Conservation (phyloP, 2,888 invertebrate genomes). For the Gibbula magus region DNA sequence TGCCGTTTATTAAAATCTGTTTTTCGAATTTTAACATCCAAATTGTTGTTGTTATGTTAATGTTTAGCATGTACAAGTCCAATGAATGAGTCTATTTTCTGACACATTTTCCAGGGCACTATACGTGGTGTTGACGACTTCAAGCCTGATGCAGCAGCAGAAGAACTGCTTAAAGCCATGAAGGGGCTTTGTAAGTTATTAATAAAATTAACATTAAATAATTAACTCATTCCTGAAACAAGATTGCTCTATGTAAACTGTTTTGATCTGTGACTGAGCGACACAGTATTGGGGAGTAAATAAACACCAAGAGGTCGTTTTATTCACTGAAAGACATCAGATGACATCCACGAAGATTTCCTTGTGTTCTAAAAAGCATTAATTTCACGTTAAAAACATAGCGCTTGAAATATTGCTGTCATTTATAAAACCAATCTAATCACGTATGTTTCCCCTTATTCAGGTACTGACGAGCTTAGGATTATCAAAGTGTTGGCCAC, state of each 20-base stretch:
- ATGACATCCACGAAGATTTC: too few relatives aligned
- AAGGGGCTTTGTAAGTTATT: slow-evolving; percentile 63
- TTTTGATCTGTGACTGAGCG: neutral
- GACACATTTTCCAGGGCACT: slow-evolving; percentile 48
- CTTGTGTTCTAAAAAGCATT: too few relatives aligned
- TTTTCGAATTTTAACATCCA: too few relatives aligned
- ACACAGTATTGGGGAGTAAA: neutral
- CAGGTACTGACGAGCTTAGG: slow-evolving; percentile 59
- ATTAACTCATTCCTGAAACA: neutral
- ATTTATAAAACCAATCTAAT: neutral
- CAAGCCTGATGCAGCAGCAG: slow-evolving; percentile 53
- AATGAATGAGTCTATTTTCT: too few relatives aligned
- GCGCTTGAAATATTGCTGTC: too few relatives aligned
- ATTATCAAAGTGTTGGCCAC: slow-evolving; percentile 56
- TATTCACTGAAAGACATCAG: too few relatives aligned
- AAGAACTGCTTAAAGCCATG: slow-evolving; percentile 66
- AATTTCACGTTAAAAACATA: too few relatives aligned
- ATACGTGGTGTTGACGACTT: slow-evolving; percentile 52
- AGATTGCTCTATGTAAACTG: neutral
- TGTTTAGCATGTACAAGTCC: too few relatives aligned
- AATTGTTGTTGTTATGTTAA: too few relatives aligned
- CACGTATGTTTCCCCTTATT: neutral
- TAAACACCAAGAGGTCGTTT: too few relatives aligned
- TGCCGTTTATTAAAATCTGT: too few relatives aligned
- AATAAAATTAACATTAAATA: neutral